These are phyloP conservation scores for Lophius americanus DNA, from an alignment of 2,797 vertebrate genomes.

Conservation along the genomic window DNA sequence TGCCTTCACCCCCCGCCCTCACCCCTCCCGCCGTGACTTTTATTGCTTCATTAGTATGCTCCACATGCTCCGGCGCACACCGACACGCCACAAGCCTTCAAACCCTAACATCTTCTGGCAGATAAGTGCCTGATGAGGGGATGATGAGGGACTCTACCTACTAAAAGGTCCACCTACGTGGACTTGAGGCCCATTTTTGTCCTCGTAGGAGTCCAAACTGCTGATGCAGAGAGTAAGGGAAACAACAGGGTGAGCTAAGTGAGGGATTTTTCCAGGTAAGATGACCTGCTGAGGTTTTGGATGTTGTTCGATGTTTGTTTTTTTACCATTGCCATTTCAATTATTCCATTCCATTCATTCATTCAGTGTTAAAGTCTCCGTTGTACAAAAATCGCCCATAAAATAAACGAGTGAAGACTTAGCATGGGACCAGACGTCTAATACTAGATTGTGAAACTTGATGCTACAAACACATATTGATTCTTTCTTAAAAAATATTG, in stretches of 20 bases:
- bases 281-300: slow-evolving; percentile 1
- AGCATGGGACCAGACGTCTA: background rate
- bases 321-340: background rate
- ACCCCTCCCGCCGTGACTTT: slow-evolving; percentile 88
- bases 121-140: slow-evolving; percentile 63
- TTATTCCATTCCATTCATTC: background rate
- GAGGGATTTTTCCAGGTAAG: slow-evolving; percentile 18
- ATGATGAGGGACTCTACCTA: slow-evolving; percentile 63
- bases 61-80: slow-evolving; percentile 86
- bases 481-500: background rate
- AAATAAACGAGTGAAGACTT: background rate
- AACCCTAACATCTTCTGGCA: slow-evolving; percentile 78
- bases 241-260: slow-evolving; percentile 27
- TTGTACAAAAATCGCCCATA: background rate
- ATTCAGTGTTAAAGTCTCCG: background rate
- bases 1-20: slow-evolving; percentile 47
- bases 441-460: slow-evolving; percentile 1
- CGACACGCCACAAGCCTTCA: slow-evolving; percentile 69
- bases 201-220: slow-evolving; percentile 20
- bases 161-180: slow-evolving; percentile 67
- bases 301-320: background rate
- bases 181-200: slow-evolving; percentile 42
- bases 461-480: background rate
- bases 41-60: slow-evolving; percentile 97
- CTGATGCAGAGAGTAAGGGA: slow-evolving; percentile 27